Evolutionary conservation across 2,888 invertebrate genomes (phyloP).

Genomic region (Apamea crenata): DNA sequence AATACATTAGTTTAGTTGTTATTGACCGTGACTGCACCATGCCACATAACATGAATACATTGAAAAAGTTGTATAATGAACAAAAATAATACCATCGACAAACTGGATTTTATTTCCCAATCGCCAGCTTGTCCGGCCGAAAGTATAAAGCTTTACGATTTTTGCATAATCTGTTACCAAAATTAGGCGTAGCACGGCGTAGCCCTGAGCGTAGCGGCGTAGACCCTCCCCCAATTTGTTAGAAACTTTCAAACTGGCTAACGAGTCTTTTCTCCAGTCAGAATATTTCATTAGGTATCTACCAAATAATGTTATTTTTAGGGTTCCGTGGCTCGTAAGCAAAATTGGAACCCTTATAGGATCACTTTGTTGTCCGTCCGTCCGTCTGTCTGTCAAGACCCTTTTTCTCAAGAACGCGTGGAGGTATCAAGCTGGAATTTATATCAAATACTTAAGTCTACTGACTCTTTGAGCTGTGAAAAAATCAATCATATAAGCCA

Average conservation of each 20-base stretch:
- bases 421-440: too few relatives aligned
- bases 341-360: too few relatives aligned
- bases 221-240: slow-evolving; percentile 10
- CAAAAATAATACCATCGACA: neutral
- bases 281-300: neutral
- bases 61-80: slow-evolving; percentile 21
- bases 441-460: too few relatives aligned
- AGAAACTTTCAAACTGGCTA: slow-evolving; percentile 1
- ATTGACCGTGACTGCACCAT: slow-evolving; percentile 36
- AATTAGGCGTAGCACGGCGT: slow-evolving; percentile 34
- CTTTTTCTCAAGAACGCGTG: too few relatives aligned
- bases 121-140: neutral
- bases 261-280: neutral
- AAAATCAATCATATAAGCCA: too few relatives aligned
- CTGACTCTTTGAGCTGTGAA: too few relatives aligned
- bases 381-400: too few relatives aligned
- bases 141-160: neutral
- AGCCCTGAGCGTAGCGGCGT: slow-evolving; percentile 30
- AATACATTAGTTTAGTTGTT: slow-evolving; percentile 40
- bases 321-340: too few relatives aligned
- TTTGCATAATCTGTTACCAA: neutral
- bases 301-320: neutral
- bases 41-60: slow-evolving; percentile 37
- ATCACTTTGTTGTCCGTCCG: too few relatives aligned
- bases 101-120: neutral